These are phyloP conservation scores for Apis florea DNA, from an alignment of 1,140 invertebrate genomes.

Conservation along the genomic window DNA sequence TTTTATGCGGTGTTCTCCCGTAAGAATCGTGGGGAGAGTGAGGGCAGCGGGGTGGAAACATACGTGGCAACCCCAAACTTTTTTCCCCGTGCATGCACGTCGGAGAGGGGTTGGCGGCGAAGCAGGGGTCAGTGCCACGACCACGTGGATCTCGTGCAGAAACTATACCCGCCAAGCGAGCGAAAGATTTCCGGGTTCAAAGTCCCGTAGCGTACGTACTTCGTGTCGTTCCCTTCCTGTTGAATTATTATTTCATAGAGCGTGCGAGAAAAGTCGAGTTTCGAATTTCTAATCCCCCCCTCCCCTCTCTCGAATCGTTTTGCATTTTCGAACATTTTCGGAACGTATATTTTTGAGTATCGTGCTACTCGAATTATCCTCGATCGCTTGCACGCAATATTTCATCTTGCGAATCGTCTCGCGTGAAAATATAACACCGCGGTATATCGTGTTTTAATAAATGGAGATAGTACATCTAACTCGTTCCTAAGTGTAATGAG, in stretches of 20 bases:
- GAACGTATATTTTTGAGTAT: too few species aligned
- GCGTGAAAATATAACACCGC: neutral
- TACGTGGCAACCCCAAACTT: constrained; percentile 54
- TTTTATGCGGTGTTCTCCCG: constrained; percentile 31
- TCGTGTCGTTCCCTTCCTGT: neutral
- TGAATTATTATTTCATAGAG: neutral
- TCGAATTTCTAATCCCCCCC: too few species aligned
- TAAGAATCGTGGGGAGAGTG: constrained; percentile 56
- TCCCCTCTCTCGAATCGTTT: too few species aligned
- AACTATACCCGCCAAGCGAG: constrained; percentile 31
- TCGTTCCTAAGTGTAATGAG: neutral
- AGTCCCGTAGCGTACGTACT: neutral
- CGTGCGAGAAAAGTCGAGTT: too few species aligned
- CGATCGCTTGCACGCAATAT: too few species aligned
- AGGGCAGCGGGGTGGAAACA: constrained; percentile 39
- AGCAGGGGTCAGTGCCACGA: constrained; percentile 63
- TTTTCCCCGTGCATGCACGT: constrained; percentile 55
- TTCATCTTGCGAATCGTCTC: neutral
- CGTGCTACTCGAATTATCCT: neutral
- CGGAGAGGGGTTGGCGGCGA: constrained; percentile 39
- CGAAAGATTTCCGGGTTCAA: constrained; percentile 46
- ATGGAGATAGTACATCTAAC: neutral
- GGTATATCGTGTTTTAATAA: too few species aligned
- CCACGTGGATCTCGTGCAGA: constrained; percentile 43
- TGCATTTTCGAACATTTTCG: too few species aligned